A percentile compares a stretch with the other conserved stretches of the same genome.
These are phyloP conservation scores for Nasonovia ribisnigri DNA, from an alignment of 2,888 invertebrate genomes.

Conservation along the genomic window DNA sequence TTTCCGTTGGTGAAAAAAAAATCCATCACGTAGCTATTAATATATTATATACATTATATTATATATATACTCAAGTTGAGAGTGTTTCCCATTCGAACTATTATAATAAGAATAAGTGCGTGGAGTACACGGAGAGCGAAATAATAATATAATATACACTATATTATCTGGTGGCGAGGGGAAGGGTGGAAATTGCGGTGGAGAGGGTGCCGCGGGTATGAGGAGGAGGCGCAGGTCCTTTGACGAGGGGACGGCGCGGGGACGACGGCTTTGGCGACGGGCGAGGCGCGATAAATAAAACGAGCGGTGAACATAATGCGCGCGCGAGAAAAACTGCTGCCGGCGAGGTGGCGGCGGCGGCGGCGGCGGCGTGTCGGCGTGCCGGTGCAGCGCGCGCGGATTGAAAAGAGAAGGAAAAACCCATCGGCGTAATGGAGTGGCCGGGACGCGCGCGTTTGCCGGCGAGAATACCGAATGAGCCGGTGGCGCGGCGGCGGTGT, in stretches of 20 bases:
- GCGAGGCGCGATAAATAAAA: not conserved
- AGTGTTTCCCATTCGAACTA: not conserved
- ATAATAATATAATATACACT: not conserved
- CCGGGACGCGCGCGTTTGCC: conserved; percentile 42
- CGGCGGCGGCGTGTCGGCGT: not conserved
- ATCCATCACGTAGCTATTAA: not conserved
- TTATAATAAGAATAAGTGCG: not conserved
- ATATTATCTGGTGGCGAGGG: not conserved
- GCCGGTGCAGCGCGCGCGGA: not conserved
- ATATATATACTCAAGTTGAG: not conserved
- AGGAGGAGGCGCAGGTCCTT: not conserved
- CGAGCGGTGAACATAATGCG: conserved; percentile 5
- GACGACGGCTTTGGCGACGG: no score
- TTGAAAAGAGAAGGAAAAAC: conserved; percentile 41
- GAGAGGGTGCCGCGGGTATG: not conserved
- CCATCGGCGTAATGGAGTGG: conserved; percentile 58
- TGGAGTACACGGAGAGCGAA: not conserved
- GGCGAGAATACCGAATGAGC: conserved; percentile 60
- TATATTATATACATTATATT: no score
- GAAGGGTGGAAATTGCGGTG: not conserved
- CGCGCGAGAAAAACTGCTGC: not conserved
- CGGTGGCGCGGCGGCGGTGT: not conserved
- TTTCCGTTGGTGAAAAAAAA: not conserved
- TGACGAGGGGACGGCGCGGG: not conserved
- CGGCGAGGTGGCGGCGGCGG: not conserved